phyloP scores from a whole-genome alignment of 37 sponge, comb jelly and placozoan species.

The Ianthella basta region DNA sequence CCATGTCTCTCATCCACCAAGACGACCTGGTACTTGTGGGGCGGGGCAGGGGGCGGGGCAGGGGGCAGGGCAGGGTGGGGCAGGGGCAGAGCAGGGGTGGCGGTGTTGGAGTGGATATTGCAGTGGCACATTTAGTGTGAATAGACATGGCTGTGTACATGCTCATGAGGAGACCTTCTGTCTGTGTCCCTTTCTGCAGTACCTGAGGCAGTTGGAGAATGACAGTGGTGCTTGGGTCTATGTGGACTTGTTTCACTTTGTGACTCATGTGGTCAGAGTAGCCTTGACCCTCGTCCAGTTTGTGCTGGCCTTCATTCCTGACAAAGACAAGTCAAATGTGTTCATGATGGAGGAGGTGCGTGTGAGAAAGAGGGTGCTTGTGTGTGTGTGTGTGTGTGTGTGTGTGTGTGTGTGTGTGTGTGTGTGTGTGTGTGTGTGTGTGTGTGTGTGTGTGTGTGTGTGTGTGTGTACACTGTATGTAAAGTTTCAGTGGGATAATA shows the following conservation, averaged over 20 bases:
- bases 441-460: slow-evolving; percentile 13
- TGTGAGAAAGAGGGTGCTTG: neutral
- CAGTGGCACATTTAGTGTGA: too few species aligned
- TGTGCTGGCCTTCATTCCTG: slow-evolving; percentile 64
- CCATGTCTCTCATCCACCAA: slow-evolving; percentile 45
- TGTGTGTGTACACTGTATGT: too few species aligned
- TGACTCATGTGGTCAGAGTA: slow-evolving; percentile 45
- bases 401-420: slow-evolving; percentile 27
- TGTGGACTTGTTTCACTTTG: slow-evolving; percentile 50
- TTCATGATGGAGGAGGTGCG: slow-evolving; percentile 28
- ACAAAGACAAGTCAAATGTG: slow-evolving; percentile 24
- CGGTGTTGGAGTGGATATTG: too few species aligned
- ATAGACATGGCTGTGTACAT: too few species aligned
- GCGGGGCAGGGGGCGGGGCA: too few species aligned
- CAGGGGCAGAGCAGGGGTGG: too few species aligned
- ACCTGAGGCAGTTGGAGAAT: neutral
- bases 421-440: slow-evolving; percentile 37
- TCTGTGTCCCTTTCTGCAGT: slow-evolving; percentile 1
- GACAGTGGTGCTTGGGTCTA: slow-evolving; percentile 27
- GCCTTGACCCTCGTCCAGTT: slow-evolving; percentile 57
- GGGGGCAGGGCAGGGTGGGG: too few species aligned
- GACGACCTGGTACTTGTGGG: slow-evolving; percentile 42
- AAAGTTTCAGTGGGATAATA: too few species aligned
- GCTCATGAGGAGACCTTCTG: too few species aligned
- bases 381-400: slow-evolving; percentile 19